A percentile compares a stretch with the other conserved stretches of the same genome.
Evolutionary conservation across 2,888 invertebrate species (phyloP).

Genomic region (Osedax fenrisi): DNA sequence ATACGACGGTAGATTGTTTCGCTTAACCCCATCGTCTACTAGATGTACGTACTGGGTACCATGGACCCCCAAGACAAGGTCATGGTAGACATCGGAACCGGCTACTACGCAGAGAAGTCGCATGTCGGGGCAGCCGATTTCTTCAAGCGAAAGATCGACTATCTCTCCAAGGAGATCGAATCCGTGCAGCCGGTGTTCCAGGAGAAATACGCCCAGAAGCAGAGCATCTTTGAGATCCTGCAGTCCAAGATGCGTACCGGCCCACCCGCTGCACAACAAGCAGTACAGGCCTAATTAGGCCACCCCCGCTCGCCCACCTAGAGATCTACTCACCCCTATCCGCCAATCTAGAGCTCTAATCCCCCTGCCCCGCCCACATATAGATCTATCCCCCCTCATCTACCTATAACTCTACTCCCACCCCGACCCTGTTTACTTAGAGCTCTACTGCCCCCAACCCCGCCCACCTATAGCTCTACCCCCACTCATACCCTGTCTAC

Average conservation of each 20-base stretch:
- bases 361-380: too few relatives aligned
- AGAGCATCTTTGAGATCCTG: background rate
- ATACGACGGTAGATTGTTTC: background rate
- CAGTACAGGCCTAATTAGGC: too few relatives aligned
- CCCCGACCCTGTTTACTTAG: too few relatives aligned
- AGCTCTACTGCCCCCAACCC: too few relatives aligned
- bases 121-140: slow-evolving; percentile 74
- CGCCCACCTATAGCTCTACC: too few relatives aligned
- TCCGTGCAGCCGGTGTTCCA: slow-evolving; percentile 71
- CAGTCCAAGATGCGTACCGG: background rate
- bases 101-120: slow-evolving; percentile 82
- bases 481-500: too few relatives aligned
- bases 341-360: too few relatives aligned
- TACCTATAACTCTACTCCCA: too few relatives aligned
- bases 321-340: too few relatives aligned
- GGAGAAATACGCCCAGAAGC: slow-evolving; percentile 57
- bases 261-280: too few relatives aligned
- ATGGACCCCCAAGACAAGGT: slow-evolving; percentile 73
- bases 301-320: too few relatives aligned
- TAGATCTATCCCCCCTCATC: too few relatives aligned
- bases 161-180: slow-evolving; percentile 84
- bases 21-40: background rate
- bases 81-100: slow-evolving; percentile 87
- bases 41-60: slow-evolving; percentile 87
- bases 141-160: slow-evolving; percentile 77